A percentile compares a stretch with the other conserved stretches of the same genome.
Evolutionary conservation across 2,113 vertebrate genomes (phyloP).

Genomic region (Garra rufa): DNA sequence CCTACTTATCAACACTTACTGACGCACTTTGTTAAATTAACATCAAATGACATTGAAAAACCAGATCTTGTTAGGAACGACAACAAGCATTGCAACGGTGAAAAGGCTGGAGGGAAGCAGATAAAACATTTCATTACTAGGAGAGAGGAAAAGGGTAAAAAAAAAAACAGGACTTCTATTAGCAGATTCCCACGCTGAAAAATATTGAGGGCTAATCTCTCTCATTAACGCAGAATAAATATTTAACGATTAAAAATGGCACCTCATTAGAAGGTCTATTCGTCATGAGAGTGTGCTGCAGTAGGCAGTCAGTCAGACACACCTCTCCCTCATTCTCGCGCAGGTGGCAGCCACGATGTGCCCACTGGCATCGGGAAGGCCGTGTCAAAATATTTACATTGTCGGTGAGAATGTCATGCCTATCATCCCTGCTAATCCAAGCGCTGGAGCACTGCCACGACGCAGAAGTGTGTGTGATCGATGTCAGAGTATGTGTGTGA

Average conservation of each 20-base stretch:
- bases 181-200: conserved; percentile 28
- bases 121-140: conserved; percentile 37
- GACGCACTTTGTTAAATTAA: neutral
- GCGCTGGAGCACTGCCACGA: neutral
- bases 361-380: neutral
- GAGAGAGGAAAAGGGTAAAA: neutral
- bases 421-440: conserved; percentile 17
- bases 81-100: neutral
- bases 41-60: neutral
- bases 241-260: conserved; percentile 53
- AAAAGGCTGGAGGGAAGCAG: conserved; percentile 17
- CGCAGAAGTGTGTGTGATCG: conserved; percentile 3
- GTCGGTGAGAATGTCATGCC: conserved; percentile 16
- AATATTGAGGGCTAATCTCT: conserved; percentile 34
- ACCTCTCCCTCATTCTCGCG: neutral
- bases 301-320: conserved; percentile 23
- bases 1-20: neutral
- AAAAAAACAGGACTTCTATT: neutral
- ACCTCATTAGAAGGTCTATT: conserved; percentile 49
- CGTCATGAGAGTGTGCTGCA: neutral
- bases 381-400: conserved; percentile 48
- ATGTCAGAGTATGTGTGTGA: conserved; percentile 10
- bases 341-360: conserved; percentile 1
- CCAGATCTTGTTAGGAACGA: conserved; percentile 18
- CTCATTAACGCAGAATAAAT: conserved; percentile 56